Base-by-base conservation (phyloP, 2,797 vertebrate genomes). In the Spea hammondii region DNA sequence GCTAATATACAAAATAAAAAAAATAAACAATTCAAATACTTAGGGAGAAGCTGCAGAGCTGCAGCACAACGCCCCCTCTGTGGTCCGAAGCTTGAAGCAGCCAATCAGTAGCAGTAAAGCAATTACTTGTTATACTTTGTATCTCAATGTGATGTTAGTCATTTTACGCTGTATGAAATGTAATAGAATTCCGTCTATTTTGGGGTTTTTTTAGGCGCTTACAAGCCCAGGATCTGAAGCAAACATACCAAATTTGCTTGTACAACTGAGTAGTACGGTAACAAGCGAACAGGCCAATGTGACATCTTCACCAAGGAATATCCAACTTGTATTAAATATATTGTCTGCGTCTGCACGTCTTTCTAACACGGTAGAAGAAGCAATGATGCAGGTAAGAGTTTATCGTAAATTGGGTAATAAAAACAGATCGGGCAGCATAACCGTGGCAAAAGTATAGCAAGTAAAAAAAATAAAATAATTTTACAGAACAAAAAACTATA, bases 301-400 rank as follows among this genome's bases (percentile, higher is more conserved):
- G 62, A 54, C 74, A 0, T 11, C 32, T 4, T 68, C 74, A 10
- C 0, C 9, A 0, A 64, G 7, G 11, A 55, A 77, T 50, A 54
- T 82, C 32, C 8, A 14, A 47, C 14, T 59, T 17, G 70, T 82
- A 46, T 14, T 82, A 8, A 50, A 9, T n/a, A 54, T 77, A 47
- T 17, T 82, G 55, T 6, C 60, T 4, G 8, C 5, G 44, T 47
- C 65, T 11, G 5, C 54, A 1, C 17, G 0, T 45, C 12, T 4
- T 13, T 2, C 17, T 32, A 7, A 0, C 0, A n/a, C 5, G 0
- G 75, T 82, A 60, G 3, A 9, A 4, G 1, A 6, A 11, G 0
- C 6, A 0, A 49, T 45, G 45, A 82, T 82, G 75, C 0, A 11
- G 79, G 79, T 82, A 82, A 73, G 65, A 6, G 4, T 57, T 53